Percentiles rank a stretch among this genome's conserved stretches.
Conservation (phyloP, 2,797 vertebrate species). For the Eutrigla gurnardus region DNA sequence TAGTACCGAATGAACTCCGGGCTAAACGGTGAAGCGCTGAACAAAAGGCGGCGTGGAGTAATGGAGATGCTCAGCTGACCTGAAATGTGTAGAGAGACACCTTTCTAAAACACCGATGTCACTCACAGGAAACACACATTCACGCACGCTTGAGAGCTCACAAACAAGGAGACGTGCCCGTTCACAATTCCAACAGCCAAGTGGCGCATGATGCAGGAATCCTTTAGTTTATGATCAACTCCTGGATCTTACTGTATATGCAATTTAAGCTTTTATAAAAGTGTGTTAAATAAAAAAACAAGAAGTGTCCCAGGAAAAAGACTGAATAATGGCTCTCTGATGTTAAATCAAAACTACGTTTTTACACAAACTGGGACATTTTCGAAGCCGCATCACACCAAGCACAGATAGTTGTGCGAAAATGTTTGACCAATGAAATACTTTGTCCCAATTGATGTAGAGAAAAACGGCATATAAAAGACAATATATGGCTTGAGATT, state of each 20-base stretch:
- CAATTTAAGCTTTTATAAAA: neutral
- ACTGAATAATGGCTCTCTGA: neutral
- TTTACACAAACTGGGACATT: neutral
- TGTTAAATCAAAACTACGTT: slow-evolving; percentile 12
- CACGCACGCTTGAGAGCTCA: slow-evolving; percentile 33
- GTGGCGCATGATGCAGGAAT: neutral
- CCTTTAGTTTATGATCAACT: neutral
- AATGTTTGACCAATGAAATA: neutral
- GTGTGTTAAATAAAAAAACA: slow-evolving; percentile 5
- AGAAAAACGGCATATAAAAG: too few species aligned
- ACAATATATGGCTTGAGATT: too few species aligned
- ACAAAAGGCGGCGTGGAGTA: slow-evolving; percentile 48
- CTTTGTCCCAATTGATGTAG: neutral
- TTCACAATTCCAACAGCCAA: slow-evolving; percentile 11
- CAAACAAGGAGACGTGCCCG: slow-evolving; percentile 42
- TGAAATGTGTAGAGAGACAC: slow-evolving; percentile 57
- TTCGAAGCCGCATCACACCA: neutral
- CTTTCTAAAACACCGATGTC: slow-evolving; percentile 68
- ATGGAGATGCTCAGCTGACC: slow-evolving; percentile 48
- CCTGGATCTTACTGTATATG: slow-evolving; percentile 2
- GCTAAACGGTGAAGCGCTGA: slow-evolving; percentile 44
- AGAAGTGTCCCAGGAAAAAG: neutral
- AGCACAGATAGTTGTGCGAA: neutral
- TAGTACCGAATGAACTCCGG: slow-evolving; percentile 45
- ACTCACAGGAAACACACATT: slow-evolving; percentile 57